Percentiles rank a stretch among this genome's conserved stretches.
phyloP scores from a whole-genome alignment of 2,113 vertebrate genomes.

The Campylomormyrus numenius region DNA sequence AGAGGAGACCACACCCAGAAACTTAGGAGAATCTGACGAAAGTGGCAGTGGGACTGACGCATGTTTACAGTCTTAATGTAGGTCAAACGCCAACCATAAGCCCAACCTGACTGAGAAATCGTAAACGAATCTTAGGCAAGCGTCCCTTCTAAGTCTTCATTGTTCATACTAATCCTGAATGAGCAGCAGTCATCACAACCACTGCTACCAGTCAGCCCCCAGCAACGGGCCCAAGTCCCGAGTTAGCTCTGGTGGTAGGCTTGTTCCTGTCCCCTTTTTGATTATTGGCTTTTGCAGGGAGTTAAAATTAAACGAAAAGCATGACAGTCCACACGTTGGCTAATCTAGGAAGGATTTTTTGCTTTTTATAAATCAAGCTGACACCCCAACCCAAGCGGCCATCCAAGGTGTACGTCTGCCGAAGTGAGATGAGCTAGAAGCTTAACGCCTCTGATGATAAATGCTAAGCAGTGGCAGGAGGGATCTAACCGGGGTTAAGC shows the following conservation, averaged over 20 bases:
- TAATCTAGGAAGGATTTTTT: constrained; percentile 1
- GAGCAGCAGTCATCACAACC: neutral
- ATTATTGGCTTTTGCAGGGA: neutral
- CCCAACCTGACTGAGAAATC: neutral
- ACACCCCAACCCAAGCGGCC: neutral
- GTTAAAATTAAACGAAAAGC: neutral
- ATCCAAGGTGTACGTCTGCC: neutral
- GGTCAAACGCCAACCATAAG: neutral
- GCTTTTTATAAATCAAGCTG: neutral
- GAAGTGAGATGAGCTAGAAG: neutral
- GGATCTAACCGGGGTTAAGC: neutral
- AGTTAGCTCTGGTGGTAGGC: neutral
- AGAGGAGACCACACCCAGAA: neutral
- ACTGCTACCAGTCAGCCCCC: neutral
- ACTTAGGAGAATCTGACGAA: neutral
- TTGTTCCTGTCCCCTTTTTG: neutral
- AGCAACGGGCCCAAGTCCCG: neutral
- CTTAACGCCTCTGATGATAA: neutral
- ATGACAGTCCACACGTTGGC: neutral
- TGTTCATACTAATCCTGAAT: neutral
- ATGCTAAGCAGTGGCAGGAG: neutral
- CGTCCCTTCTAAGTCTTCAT: neutral
- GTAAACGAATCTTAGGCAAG: neutral
- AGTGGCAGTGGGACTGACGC: neutral
- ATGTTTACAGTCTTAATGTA: neutral